Evolutionary conservation across 2,113 vertebrate species (phyloP), one percentile per base, ranked within the genome.

Genomic region (Forbesichthys papilliferus): DNA sequence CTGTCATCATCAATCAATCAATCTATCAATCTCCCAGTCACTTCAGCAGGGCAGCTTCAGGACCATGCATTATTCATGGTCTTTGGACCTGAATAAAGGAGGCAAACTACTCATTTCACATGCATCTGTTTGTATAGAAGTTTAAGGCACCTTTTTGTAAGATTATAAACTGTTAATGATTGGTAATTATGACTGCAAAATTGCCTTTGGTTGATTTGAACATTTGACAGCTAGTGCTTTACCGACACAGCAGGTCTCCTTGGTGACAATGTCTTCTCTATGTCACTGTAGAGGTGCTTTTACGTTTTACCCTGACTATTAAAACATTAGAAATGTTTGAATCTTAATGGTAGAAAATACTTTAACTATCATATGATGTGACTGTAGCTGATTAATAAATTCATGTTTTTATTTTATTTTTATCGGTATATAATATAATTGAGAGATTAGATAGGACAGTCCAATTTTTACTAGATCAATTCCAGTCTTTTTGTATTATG

Each of bases 1-100:
- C 86, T 89, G 89, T 84, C 87, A 88, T 72, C 81, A 86, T 87
- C 86, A 88, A 86, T 91, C 88, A 88, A 85, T 88, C 88, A 81
- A 78, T 88, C 85, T 78, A 82, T 90, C 88, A 84, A 81, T 90
- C 82, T 75, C 70, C 86, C 84, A 75, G 77, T 89, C 75, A 77
- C 69, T 73, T 62, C 77, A 13, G 62, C 77, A 66, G 72, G 54
- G 62, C 76, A 68, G 69, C 63, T 46, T 68, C 46, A 51, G 62
- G 55, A 47, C n/a, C 74, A 87, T 89, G 74, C 74, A 89, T 90
- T 87, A 91, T 89, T 84, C 75, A 89, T 78, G 5, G 58, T 77
- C 64, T 70, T 71, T 73, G 74, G 48, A 71, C 63, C 71, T 64
- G 62, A 67, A 69, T 2, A 66, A 54, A 58, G 64, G 34, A 75